phyloP scores from a whole-genome alignment of 1,140 invertebrate species.

The Apis laboriosa region DNA sequence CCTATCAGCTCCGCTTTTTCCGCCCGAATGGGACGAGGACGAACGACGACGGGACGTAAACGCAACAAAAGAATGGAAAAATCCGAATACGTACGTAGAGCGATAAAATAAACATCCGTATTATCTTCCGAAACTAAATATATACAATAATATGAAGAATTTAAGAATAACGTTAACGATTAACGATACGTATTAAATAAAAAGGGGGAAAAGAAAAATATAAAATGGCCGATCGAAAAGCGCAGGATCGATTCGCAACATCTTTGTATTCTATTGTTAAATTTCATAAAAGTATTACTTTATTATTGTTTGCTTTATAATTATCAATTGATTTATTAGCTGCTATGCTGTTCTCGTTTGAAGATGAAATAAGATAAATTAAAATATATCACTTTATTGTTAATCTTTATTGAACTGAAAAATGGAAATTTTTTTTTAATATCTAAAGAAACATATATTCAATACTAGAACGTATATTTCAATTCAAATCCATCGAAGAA shows the following conservation, averaged over 20 bases:
- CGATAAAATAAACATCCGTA: constrained; percentile 30
- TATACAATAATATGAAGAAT: constrained; percentile 35
- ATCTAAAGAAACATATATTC: too few relatives aligned
- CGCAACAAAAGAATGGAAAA: background rate
- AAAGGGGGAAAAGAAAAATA: background rate
- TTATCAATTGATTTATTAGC: too few relatives aligned
- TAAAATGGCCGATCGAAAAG: background rate
- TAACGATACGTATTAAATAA: constrained; percentile 24
- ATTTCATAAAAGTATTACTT: too few relatives aligned
- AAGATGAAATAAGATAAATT: too few relatives aligned
- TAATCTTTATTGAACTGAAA: too few relatives aligned
- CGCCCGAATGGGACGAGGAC: background rate
- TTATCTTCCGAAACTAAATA: constrained; percentile 43
- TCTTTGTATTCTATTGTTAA: too few relatives aligned
- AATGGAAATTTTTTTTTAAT: too few relatives aligned
- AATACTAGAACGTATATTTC: too few relatives aligned
- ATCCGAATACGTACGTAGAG: constrained; percentile 17
- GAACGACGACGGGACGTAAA: constrained; percentile 13
- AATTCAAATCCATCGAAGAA: too few relatives aligned
- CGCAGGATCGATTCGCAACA: constrained; percentile 12
- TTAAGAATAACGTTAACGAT: constrained; percentile 45
- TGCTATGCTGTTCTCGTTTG: too few relatives aligned
- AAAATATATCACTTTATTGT: too few relatives aligned
- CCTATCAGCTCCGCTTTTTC: constrained; percentile 13
- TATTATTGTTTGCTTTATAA: too few relatives aligned